A percentile compares a stretch with the other conserved stretches of the same genome.
Evolutionary conservation across 2,888 invertebrate species (phyloP).

Genomic region (Entomobrya multifasciata): DNA sequence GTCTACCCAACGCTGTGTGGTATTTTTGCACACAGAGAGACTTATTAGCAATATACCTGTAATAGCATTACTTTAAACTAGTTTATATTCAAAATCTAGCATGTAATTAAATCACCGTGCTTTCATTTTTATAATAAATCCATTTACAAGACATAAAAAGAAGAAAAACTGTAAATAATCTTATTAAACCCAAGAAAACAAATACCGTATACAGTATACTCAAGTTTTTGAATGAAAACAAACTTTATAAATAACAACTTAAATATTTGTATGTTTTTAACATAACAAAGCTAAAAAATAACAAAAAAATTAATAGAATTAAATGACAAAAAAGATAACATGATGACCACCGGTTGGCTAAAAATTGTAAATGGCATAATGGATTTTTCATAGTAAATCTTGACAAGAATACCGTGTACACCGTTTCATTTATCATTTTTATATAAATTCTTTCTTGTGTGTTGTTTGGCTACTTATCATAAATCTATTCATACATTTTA

Average conservation of each 20-base stretch:
- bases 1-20: no score
- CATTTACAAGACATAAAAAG: not conserved
- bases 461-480: not conserved
- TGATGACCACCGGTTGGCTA: not conserved
- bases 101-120: conserved; percentile 46
- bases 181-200: not conserved
- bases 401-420: conserved; percentile 59
- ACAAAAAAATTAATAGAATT: not conserved
- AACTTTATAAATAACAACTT: not conserved
- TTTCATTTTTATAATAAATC: conserved; percentile 38
- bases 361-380: not conserved
- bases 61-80: no score
- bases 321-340: not conserved
- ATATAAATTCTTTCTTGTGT: not conserved
- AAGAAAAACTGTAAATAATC: not conserved
- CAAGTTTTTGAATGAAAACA: no score
- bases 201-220: not conserved
- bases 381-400: not conserved
- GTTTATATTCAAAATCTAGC: no score
- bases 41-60: no score
- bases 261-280: not conserved
- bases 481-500: no score
- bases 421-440: conserved; percentile 26
- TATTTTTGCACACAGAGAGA: no score
- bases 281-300: conserved; percentile 7